Evolutionary conservation across 2,888 invertebrate species (phyloP), one percentile per base, ranked within the genome.

Genomic region (Thelaira solivaga): DNA sequence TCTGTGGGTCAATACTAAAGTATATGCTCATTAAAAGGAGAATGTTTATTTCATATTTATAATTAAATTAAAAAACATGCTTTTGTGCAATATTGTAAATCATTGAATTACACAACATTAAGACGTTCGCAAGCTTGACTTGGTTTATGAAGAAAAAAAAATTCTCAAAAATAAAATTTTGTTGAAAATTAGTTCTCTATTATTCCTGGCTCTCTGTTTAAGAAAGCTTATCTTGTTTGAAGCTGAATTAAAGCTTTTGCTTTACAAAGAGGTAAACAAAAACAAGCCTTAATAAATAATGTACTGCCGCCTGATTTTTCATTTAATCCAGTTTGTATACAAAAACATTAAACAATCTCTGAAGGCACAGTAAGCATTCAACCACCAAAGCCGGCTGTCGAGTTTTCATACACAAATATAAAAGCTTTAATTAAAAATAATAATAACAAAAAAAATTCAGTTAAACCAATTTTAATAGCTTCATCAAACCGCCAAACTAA

Each of bases 361-460:
- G 45, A 39, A 39, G 22, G 34, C n/a, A 61, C 69, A 78, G 78
- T 78, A 18, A 41, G 18, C 39, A 65, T 4, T 34, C 16, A 61
- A 71, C 74, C 78, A 49, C 59, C 74, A 59, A 65, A 59, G 41
- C n/a, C 47, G 26, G 4, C 22, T 61, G 69, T 18, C 16, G 64
- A 29, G 47, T 47, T 55, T 51, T 39, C 7, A 41, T 24, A 26
- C 24, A 18, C 6, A 65, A 51, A 57, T 41, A n/a, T 24, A 36
- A 24, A 45, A 22, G 10, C 1, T 26, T 26, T 13, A 45, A 31
- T n/a, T 7, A 34, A 51, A 57, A 11, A 47, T 29, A 4, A 5
- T 18, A 10, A 10, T 34, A 51, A 18, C 20, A 62, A 64, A 39
- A 26, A 29, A 47, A 20, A 45, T 24, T 24, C 55, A 55, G 22